These are phyloP conservation scores for Caenorhabditis doughertyi DNA, from an alignment of 2,888 invertebrate genomes.

Conservation along the genomic window DNA sequence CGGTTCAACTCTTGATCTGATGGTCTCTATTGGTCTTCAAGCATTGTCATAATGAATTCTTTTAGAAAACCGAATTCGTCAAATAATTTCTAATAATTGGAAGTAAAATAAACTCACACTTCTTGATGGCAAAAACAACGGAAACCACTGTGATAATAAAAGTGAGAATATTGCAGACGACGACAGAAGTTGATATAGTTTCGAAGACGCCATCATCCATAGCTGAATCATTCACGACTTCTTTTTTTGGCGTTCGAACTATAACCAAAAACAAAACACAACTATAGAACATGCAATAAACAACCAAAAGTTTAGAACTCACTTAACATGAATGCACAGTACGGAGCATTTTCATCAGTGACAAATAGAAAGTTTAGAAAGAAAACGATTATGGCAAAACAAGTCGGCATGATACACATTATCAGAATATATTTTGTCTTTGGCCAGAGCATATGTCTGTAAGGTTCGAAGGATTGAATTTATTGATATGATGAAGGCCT, in stretches of 20 bases:
- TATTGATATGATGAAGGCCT: no score
- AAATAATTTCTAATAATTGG: no score
- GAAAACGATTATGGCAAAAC: slow-evolving; percentile 24
- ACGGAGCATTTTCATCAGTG: slow-evolving; percentile 42
- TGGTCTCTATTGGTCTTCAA: no score
- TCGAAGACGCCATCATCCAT: slow-evolving; percentile 51
- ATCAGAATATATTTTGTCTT: slow-evolving; percentile 48
- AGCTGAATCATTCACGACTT: slow-evolving; percentile 32
- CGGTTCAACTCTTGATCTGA: no score
- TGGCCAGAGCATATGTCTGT: slow-evolving; percentile 55
- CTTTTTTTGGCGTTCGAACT: slow-evolving; percentile 28
- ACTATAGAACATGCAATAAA: neutral
- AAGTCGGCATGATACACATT: slow-evolving; percentile 50
- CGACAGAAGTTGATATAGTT: slow-evolving; percentile 33
- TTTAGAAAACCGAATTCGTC: no score
- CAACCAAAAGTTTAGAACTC: no score
- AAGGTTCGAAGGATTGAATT: no score
- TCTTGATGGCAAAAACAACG: slow-evolving; percentile 27
- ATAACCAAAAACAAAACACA: slow-evolving; percentile 3
- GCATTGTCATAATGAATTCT: no score
- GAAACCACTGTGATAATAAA: slow-evolving; percentile 32
- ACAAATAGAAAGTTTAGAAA: slow-evolving; percentile 40
- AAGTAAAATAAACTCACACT: slow-evolving; percentile 27
- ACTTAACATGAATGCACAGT: slow-evolving; percentile 52
- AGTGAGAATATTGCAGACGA: slow-evolving; percentile 47